A percentile compares a stretch with the other conserved stretches of the same genome.
phyloP scores from a whole-genome alignment of 1,140 invertebrate species.

The Papilio polytes region DNA sequence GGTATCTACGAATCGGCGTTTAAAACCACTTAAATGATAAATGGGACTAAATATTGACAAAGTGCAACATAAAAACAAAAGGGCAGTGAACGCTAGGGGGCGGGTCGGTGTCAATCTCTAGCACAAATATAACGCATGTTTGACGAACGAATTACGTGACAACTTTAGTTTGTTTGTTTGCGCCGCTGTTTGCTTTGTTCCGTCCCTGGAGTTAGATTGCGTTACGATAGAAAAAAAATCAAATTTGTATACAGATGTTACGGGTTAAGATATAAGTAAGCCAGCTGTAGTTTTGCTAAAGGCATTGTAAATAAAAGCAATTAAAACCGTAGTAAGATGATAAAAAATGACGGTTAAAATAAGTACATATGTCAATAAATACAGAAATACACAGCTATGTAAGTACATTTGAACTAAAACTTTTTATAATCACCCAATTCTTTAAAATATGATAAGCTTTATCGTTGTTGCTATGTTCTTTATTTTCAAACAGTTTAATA shows the following conservation, averaged over 20 bases:
- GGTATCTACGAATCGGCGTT: conserved; percentile 59
- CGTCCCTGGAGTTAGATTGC: conserved; percentile 53
- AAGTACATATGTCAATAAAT: neutral
- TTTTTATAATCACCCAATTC: neutral
- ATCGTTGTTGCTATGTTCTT: neutral
- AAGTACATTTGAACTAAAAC: neutral
- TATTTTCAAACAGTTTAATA: neutral
- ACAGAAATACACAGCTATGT: neutral
- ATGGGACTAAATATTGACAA: conserved; percentile 79
- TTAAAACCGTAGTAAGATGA: neutral
- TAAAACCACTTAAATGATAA: conserved; percentile 73
- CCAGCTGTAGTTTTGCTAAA: neutral
- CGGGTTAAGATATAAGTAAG: neutral
- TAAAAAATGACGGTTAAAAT: no score
- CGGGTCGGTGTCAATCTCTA: conserved; percentile 74
- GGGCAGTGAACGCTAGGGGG: conserved; percentile 54
- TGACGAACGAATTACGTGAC: conserved; percentile 78
- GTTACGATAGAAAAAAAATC: conserved; percentile 50
- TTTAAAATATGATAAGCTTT: neutral
- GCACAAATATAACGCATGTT: conserved; percentile 74
- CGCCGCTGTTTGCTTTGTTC: conserved; percentile 57
- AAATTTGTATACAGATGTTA: neutral
- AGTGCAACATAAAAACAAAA: conserved; percentile 70
- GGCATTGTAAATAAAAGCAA: neutral
- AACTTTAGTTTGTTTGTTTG: conserved; percentile 64